Conservation (phyloP, 2,888 invertebrate species). For the Lucinisca nassula region DNA sequence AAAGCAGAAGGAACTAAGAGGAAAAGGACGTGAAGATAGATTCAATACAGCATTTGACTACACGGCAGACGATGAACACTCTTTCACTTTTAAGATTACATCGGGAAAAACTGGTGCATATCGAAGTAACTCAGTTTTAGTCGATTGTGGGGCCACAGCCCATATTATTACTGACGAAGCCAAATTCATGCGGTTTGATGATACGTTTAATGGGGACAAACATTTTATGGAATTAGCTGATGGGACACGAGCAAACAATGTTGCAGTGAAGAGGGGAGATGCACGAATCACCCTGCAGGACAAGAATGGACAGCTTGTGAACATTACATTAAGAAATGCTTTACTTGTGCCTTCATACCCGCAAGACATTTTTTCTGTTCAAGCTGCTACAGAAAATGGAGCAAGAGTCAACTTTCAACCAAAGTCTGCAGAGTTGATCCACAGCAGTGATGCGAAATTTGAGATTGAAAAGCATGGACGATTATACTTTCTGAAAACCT, state of each 20-base stretch:
- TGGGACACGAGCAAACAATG: slow-evolving; percentile 42
- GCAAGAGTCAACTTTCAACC: too few relatives aligned
- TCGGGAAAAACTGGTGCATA: too few relatives aligned
- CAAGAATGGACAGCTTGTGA: slow-evolving; percentile 1
- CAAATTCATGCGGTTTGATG: slow-evolving; percentile 56
- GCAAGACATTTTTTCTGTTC: slow-evolving; percentile 62
- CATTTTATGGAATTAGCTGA: slow-evolving; percentile 69
- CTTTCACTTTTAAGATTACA: too few relatives aligned
- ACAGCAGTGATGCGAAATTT: too few relatives aligned
- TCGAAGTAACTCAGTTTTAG: slow-evolving; percentile 25
- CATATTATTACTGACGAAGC: slow-evolving; percentile 65
- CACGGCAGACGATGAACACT: too few relatives aligned
- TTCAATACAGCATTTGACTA: too few relatives aligned
- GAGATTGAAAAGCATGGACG: too few relatives aligned
- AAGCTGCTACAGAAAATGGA: too few relatives aligned
- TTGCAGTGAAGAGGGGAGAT: slow-evolving; percentile 43
- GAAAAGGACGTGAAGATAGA: too few relatives aligned
- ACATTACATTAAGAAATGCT: slow-evolving; percentile 50
- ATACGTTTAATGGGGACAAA: slow-evolving; percentile 53
- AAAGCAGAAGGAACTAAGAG: too few relatives aligned
- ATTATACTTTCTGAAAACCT: too few relatives aligned
- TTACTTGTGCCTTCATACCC: slow-evolving; percentile 55
- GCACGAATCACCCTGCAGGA: slow-evolving; percentile 35
- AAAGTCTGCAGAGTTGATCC: too few relatives aligned
- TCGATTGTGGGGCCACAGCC: slow-evolving; percentile 69